Evolutionary conservation across 2,113 vertebrate genomes (phyloP).

Genomic region (Piliocolobus tephrosceles): DNA sequence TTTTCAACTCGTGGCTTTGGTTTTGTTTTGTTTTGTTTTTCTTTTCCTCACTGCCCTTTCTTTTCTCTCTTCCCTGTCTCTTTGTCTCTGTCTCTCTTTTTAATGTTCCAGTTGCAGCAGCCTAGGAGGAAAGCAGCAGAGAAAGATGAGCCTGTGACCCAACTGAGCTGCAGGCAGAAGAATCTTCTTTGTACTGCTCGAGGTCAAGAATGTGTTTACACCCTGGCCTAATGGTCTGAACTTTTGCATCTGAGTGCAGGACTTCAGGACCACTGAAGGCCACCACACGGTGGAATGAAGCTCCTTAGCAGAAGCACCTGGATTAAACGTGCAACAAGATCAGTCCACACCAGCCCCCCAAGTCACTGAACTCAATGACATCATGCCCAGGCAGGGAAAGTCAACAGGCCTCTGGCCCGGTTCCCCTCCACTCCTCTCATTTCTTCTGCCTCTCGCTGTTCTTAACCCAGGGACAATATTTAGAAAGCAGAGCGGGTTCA

Average conservation of each 20-base stretch:
- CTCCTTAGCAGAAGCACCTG: neutral
- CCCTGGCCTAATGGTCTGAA: neutral
- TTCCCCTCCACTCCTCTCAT: neutral
- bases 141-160: neutral
- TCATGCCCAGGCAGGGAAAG: conserved; percentile 40
- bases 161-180: neutral
- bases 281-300: neutral
- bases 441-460: neutral
- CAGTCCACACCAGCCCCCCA: neutral
- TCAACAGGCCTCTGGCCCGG: neutral
- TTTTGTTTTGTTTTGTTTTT: neutral
- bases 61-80: neutral
- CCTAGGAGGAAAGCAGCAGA: conserved; percentile 9
- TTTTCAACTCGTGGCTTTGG: conserved; percentile 69
- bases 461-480: conserved; percentile 42
- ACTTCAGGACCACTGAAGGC: conserved; percentile 35
- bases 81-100: neutral
- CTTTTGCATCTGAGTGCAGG: neutral
- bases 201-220: conserved; percentile 43
- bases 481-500: conserved; percentile 59
- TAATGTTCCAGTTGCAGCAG: neutral
- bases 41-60: neutral
- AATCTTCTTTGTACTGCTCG: conserved; percentile 6
- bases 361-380: conserved; percentile 30
- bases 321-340: neutral